Conservation (phyloP, 1,140 invertebrate species). For the Rhagoletis pomonella region DNA sequence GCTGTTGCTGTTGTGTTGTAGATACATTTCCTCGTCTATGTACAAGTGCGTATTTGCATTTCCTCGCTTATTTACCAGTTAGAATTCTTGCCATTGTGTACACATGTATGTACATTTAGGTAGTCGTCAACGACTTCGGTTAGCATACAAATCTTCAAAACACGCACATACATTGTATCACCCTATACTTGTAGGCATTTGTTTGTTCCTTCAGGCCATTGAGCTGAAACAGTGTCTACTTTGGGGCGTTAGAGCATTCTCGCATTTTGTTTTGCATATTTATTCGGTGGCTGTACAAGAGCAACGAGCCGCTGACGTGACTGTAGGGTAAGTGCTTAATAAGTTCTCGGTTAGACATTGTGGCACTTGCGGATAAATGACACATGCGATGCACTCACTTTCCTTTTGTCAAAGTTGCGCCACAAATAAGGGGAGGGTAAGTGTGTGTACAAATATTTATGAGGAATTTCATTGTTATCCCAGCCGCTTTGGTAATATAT, state of each 20-base stretch:
- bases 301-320: not conserved
- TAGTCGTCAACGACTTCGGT: not conserved
- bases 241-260: not conserved
- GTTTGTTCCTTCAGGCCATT: not conserved
- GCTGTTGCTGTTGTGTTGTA: not conserved
- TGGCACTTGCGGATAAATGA: conserved; percentile 43
- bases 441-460: conserved; percentile 46
- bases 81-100: not conserved
- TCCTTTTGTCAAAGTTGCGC: not conserved
- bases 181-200: not conserved
- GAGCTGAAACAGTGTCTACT: not conserved
- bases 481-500: not conserved
- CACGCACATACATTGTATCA: not conserved
- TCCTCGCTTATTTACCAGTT: not conserved
- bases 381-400: not conserved
- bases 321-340: conserved; percentile 26
- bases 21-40: too few relatives aligned
- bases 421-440: not conserved
- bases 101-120: too few relatives aligned
- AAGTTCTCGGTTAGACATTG: conserved; percentile 10
- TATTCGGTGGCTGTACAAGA: conserved; percentile 38
- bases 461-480: conserved; percentile 41
- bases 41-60: not conserved
- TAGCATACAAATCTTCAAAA: not conserved
- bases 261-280: conserved; percentile 27